Base-by-base conservation (phyloP, 2,888 invertebrate genomes). In the Drosophila subquinaria region DNA sequence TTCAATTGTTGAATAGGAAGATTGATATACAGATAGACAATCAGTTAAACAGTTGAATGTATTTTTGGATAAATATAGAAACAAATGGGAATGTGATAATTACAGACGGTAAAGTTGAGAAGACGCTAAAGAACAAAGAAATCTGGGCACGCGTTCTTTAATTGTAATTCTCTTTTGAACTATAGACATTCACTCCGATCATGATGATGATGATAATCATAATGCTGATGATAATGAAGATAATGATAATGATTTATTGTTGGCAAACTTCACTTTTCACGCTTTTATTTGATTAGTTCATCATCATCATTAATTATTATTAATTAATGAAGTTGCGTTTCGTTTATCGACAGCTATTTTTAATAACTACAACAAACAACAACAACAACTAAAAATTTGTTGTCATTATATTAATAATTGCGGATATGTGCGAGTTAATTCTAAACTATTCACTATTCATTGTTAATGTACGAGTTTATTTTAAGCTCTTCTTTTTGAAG, bases 221-320 rank as follows among this genome's bases (percentile, higher is more conserved):
- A 6, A 27, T 6, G 23, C 3, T 27, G 27, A 36, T 55, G 10
- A 53, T 69, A 15, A 42, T 45, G 15, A 51, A 20, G 33, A 48
- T 55, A 6, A 27, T 5, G 38, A 48, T 47, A 6, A 68, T 73
- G 63, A 73, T 74, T 73, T 48, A 65, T 77, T 20, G 45, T 61
- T 55, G 38, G 17, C 57, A 47, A 77, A 67, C 69, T 65, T 77
- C 67, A 77, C 74, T 82, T 88, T 85, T 88, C 85, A 86, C 88
- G 88, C 88, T 80, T 83, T 74, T 78, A 85, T 85, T 88, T 79
- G 88, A 83, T 86, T 75, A 68, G 84, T 80, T 82, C 82, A 80
- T 79, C 84, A 88, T 88, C 88, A 76, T 78, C 83, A 86, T 86
- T 88, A 80, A 88, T 86, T 80, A 82, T 84, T 79, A 78, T 83